Evolutionary conservation across 2,113 vertebrate species (phyloP), one percentile per base, ranked within the genome.

Genomic region (Trachemys scripta): DNA sequence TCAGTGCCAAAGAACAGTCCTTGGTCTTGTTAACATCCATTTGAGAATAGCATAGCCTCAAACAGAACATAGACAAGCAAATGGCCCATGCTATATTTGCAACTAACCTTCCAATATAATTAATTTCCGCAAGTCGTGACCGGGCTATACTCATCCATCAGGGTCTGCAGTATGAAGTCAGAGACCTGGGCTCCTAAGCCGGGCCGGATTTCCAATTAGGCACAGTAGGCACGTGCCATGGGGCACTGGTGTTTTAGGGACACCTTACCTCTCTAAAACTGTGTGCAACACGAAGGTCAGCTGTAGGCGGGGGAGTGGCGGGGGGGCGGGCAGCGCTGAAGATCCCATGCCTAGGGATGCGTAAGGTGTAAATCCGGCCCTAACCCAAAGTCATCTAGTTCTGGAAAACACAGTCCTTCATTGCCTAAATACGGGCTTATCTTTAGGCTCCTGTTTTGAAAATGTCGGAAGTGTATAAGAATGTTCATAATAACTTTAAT

Each of bases 1-100:
- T 10, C 57, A 80, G 59, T 22, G 6, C 0, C 2, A 88, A 17
- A 27, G 10, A 5, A 0, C 3, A 81, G 38, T 29, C 6, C 22
- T 81, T 27, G 47, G 51, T 29, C 81, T 22, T 17, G 29, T 12
- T 54, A 49, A 72, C 14, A 82, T 69, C 56, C 72, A 62, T 59
- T 8, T 2, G 27, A 82, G 10, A 88, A 51, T 0, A 16, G 51
- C 25, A 51, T 10, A 86, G 50, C 20, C 4, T 20, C 81, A 35
- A 42, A 47, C 24, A 47, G 22, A 12, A 76, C 42, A 27, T 6
- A 25, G 42, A 75, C 42, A 75, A 76, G 42, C 38, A 45, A 76
- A 76, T 25, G 42, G 38, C 24, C 24, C 5, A 6, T 12, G 42
- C 10, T 76, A 19, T 22, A 10, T 76, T 76, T 25, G 5, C 42